These are phyloP conservation scores for Gandaritis pyraliata DNA, from an alignment of 2,888 invertebrate species.

Conservation along the genomic window DNA sequence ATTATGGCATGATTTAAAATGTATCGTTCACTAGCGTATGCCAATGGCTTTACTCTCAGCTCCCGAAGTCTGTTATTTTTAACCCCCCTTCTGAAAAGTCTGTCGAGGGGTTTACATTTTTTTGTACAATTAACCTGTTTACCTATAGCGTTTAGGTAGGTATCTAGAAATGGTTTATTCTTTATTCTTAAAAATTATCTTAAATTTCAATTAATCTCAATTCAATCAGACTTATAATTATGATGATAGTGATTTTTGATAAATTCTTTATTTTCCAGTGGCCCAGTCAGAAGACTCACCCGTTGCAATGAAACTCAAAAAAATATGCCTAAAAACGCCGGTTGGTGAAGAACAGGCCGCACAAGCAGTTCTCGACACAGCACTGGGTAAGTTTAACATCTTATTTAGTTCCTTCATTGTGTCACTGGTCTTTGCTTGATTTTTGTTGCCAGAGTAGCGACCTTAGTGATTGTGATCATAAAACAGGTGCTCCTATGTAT, in stretches of 20 bases:
- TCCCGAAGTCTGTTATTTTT: too few relatives aligned
- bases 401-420: not conserved
- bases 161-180: too few relatives aligned
- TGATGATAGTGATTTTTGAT: constrained; percentile 22
- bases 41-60: too few relatives aligned
- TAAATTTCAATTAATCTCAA: too few relatives aligned
- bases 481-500: too few relatives aligned
- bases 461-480: too few relatives aligned
- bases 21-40: constrained; percentile 2
- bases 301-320: constrained; percentile 88
- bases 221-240: too few relatives aligned
- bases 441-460: not conserved
- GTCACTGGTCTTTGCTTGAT: not conserved
- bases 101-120: too few relatives aligned
- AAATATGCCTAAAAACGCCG: constrained; percentile 89
- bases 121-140: too few relatives aligned
- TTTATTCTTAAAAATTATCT: too few relatives aligned
- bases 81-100: too few relatives aligned
- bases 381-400: constrained; percentile 77
- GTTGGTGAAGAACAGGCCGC: constrained; percentile 88
- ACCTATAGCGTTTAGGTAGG: too few relatives aligned
- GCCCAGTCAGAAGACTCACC: constrained; percentile 88
- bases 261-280: constrained; percentile 80
- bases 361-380: constrained; percentile 87
- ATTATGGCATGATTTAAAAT: constrained; percentile 7